Evolutionary conservation across 2,113 vertebrate genomes (phyloP).

Genomic region (Sapayoa aenigma): DNA sequence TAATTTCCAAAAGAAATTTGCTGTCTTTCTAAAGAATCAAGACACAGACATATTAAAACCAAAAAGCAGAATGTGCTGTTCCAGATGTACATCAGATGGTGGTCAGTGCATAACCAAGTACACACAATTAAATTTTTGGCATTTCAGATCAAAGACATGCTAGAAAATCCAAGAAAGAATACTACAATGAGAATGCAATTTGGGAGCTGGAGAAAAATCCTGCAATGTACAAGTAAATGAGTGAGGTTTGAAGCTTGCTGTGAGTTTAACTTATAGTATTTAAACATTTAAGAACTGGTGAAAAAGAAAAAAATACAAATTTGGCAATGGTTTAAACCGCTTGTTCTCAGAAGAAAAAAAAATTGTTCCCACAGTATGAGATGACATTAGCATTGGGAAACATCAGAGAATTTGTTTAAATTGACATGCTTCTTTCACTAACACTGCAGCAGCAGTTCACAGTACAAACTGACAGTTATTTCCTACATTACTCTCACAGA

Average conservation of each 20-base stretch:
- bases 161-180: background rate
- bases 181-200: background rate
- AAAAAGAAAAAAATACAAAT: background rate
- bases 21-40: background rate
- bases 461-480: background rate
- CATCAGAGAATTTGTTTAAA: background rate
- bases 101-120: background rate
- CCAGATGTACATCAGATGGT: background rate
- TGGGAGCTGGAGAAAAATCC: background rate
- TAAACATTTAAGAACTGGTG: background rate
- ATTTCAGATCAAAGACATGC: accelerated
- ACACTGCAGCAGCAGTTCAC: background rate
- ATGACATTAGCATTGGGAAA: background rate
- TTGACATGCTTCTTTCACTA: background rate
- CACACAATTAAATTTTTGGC: background rate
- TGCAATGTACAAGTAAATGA: background rate
- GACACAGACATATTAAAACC: background rate
- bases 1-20: background rate
- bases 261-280: background rate
- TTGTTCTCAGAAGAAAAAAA: background rate
- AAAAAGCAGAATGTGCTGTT: background rate
- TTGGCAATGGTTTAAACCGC: background rate
- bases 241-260: background rate
- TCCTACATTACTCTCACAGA: background rate
- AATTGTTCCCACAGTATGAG: background rate